These are phyloP conservation scores for Thaleichthys pacificus DNA, from an alignment of 2,797 vertebrate genomes.

Conservation along the genomic window DNA sequence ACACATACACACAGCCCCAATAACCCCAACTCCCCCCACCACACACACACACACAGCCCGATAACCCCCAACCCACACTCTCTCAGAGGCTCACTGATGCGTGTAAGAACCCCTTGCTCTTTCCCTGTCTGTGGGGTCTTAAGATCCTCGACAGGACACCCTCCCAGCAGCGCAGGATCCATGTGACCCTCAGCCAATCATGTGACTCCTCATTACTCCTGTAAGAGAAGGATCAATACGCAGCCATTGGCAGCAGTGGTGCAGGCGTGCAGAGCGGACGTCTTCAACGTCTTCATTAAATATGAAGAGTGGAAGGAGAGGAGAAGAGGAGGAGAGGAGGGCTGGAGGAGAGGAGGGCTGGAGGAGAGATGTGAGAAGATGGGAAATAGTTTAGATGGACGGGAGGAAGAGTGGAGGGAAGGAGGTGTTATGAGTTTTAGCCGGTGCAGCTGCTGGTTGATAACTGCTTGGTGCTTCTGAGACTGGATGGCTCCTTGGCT, in stretches of 20 bases:
- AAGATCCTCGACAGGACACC: background rate
- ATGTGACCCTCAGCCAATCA: slow-evolving; percentile 62
- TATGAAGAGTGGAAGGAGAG: slow-evolving; percentile 54
- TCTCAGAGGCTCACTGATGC: background rate
- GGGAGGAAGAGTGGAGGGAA: background rate
- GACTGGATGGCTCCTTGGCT: no score
- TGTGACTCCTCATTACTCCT: slow-evolving; percentile 53
- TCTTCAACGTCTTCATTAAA: slow-evolving; percentile 80
- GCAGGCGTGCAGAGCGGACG: slow-evolving; percentile 68
- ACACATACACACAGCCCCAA: background rate
- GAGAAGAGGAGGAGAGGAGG: background rate
- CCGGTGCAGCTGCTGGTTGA: background rate
- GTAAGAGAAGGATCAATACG: slow-evolving; percentile 73
- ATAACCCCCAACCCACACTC: background rate
- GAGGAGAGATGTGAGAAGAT: background rate
- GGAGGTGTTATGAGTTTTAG: background rate
- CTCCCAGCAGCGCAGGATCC: slow-evolving; percentile 33
- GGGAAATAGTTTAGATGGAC: background rate
- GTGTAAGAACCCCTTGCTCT: background rate
- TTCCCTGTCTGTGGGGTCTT: slow-evolving; percentile 1
- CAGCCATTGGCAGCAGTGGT: slow-evolving; percentile 71
- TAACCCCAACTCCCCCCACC: background rate
- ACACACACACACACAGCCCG: slow-evolving; percentile 3
- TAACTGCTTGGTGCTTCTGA: background rate
- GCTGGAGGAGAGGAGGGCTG: background rate